These are phyloP conservation scores for Dryas iulia DNA, from an alignment of 1,140 invertebrate species.

Conservation along the genomic window DNA sequence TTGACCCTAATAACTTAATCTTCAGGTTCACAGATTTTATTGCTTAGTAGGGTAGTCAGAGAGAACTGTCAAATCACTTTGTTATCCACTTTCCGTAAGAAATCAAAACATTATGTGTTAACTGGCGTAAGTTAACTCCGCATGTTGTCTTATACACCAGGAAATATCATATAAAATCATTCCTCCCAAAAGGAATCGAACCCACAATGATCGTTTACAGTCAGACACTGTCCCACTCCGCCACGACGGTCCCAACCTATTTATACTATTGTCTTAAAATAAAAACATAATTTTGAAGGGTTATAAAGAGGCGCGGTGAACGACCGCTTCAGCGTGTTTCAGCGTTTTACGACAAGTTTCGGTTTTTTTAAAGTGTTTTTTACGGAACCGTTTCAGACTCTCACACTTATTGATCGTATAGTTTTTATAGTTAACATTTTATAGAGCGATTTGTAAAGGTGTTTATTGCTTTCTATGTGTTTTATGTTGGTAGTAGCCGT, in stretches of 20 bases:
- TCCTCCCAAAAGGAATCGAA: no score
- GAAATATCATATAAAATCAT: no score
- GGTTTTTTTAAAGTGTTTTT: not conserved
- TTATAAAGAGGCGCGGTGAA: not conserved
- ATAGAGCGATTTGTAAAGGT: slow-evolving; percentile 15
- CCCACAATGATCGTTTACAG: no score
- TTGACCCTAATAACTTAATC: no score
- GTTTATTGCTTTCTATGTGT: slow-evolving; percentile 20
- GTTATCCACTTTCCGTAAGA: no score
- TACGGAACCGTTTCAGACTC: slow-evolving; percentile 6
- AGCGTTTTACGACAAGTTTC: slow-evolving; percentile 2
- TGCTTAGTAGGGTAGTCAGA: no score
- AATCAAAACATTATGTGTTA: no score
- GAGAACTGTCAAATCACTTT: no score
- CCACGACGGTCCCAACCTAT: not conserved
- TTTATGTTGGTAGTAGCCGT: not conserved
- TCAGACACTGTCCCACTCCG: no score
- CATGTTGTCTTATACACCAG: no score
- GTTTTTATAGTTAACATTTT: slow-evolving; percentile 22
- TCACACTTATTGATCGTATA: slow-evolving; percentile 19
- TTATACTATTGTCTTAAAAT: not conserved
- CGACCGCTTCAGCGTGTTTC: slow-evolving; percentile 1
- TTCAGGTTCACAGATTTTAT: no score
- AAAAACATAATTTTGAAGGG: not conserved
- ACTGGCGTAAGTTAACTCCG: no score